Base-by-base conservation (phyloP, 1,140 invertebrate species). In the Potamilus streckersoni region DNA sequence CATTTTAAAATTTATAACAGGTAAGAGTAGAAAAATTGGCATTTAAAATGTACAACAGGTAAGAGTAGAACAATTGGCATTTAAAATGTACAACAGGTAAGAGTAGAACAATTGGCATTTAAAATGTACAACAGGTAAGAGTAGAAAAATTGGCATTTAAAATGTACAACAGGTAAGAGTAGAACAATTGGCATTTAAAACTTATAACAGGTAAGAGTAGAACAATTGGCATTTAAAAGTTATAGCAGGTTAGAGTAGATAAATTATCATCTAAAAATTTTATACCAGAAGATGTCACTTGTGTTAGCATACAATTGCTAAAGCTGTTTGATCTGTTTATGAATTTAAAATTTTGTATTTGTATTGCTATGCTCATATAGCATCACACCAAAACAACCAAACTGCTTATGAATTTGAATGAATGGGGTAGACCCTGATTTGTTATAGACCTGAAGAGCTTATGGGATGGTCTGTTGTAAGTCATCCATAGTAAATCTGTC, bases 51-150 rank as follows among this genome's bases (percentile, higher is more conserved):
- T n/a, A n/a, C 94, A 59, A 98, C 98, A 64, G 89, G 88, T 89
- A 81, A 74, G 78, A 59, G 11, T 4, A 38, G 38, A 38, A 38
- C 23, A 23, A 23, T 60, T 60, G 59, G n/a, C n/a, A n/a, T n/a
- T n/a, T n/a, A n/a, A n/a, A n/a, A n/a, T n/a, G n/a, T n/a, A n/a
- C 94, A 59, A 98, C 98, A 64, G 89, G 88, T 89, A 81, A 74
- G 78, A 59, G 11, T 4, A 38, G 38, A 38, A 38, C 23, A 23
- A 23, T 60, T 60, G 59, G n/a, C n/a, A n/a, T n/a, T n/a, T n/a
- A n/a, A n/a, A n/a, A n/a, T n/a, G n/a, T n/a, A n/a, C 94, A 59
- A 98, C 98, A 64, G 89, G 88, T 89, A 81, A 74, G 78, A 59
- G 11, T 4, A 38, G 38, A 38, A 38, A 0, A 23, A 23, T 60